Conservation (phyloP, 2,797 vertebrate species). For the Myotis planiceps region DNA sequence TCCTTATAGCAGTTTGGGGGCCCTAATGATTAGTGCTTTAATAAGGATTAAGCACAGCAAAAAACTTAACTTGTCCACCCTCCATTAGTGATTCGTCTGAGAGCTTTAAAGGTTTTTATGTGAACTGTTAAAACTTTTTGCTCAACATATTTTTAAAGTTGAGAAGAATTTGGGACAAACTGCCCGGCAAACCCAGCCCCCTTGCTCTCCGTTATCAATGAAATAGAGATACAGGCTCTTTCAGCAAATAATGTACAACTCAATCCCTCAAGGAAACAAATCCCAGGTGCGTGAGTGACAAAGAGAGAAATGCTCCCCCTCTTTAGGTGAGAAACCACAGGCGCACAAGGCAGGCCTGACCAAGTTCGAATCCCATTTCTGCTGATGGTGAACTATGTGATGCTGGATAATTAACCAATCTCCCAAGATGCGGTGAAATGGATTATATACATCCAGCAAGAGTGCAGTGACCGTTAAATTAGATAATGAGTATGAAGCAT, state of each 20-base stretch:
- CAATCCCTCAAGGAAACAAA: not conserved
- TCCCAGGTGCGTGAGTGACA: not conserved
- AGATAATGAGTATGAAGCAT: not conserved
- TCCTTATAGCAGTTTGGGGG: not conserved
- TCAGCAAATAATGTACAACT: not conserved
- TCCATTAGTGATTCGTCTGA: not conserved
- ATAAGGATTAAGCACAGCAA: slow-evolving; percentile 2
- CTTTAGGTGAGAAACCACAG: not conserved
- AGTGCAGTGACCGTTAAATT: not conserved
- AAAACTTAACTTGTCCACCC: not conserved
- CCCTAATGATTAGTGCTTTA: not conserved
- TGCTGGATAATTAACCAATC: not conserved
- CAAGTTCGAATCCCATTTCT: not conserved
- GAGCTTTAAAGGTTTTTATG: not conserved
- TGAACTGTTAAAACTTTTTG: slow-evolving; percentile 14
- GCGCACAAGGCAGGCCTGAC: not conserved
- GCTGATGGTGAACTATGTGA: not conserved
- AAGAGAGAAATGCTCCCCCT: fast-evolving
- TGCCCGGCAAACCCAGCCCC: not conserved
- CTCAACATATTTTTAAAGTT: not conserved
- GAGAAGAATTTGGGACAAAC: not conserved
- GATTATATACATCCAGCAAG: not conserved
- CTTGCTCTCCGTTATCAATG: not conserved
- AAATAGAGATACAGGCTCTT: not conserved
- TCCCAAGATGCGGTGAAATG: not conserved